Base-by-base conservation (phyloP, 2,888 invertebrate species). In the Microctonus hyperodae region DNA sequence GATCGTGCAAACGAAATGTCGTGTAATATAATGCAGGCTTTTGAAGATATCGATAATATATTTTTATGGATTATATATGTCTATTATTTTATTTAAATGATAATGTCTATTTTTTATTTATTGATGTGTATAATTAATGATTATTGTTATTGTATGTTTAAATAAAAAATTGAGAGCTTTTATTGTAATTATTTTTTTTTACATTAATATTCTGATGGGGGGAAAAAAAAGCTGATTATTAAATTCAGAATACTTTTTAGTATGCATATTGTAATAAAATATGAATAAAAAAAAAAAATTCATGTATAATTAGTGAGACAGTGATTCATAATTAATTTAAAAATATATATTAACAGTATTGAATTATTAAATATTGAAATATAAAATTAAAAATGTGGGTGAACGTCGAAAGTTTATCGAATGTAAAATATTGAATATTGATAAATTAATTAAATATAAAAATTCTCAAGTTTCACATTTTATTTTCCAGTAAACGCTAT, bases 1-100 rank as follows among this genome's bases (percentile, higher is more conserved):
- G 51, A 51, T 51, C 51, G 25, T 51, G 51, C 51, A 25, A 51
- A 51, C 11, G 51, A 23, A 51, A 51, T 23, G 23, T 22, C 51
- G 51, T 51, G 23, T 51, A 23, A 25, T 51, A 51, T 51, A 51
- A 51, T 51, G n/a, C 11, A 5, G 7, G 16, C 16, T 23, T 51
- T 51, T 25, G 51, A 51, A 51, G 25, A 51, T 22, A 7, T 16
- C 44, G 16, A 44, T 44, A 44, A 16, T 16, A 16, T 16, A 44
- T 16, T 44, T 44, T 16, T 44, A 44, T 44, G 16, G 13, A 37
- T 37, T 5, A 16, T 44, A 16, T 44, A 37, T n/a, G 37, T n/a
- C 37, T 37, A 4, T n/a, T 37, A n/a, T 37, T 11, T n/a, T 1
- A 3, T 37, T n/a, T n/a, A 13, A 37, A 37, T 37, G 35, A 35